A percentile compares a stretch with the other conserved stretches of the same genome.
Conservation (phyloP, 2,113 vertebrate species). For the Thryonomys swinderianus region DNA sequence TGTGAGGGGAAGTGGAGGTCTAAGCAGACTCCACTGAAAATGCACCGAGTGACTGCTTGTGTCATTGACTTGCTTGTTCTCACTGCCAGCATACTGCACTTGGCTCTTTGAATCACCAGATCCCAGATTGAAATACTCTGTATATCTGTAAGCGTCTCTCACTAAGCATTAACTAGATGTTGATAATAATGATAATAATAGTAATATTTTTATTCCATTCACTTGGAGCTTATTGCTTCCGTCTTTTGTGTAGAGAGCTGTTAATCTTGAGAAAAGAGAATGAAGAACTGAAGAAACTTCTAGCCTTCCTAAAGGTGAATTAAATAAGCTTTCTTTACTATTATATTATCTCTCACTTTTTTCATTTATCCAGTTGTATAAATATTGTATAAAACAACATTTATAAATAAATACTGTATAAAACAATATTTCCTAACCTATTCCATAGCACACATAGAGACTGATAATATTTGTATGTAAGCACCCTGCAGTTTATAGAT, state of each 20-base stretch:
- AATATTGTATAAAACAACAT: too few relatives aligned
- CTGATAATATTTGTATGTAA: conserved; percentile 6
- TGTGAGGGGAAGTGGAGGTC: not conserved
- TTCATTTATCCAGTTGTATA: not conserved
- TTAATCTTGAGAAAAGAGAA: conserved; percentile 88
- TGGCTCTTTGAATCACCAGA: conserved; percentile 21
- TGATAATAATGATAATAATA: not conserved
- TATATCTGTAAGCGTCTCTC: conserved; percentile 4
- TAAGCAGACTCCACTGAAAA: conserved; percentile 16
- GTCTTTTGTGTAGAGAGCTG: conserved; percentile 85
- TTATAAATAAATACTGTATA: too few relatives aligned
- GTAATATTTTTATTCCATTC: not conserved
- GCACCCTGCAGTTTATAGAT: not conserved
- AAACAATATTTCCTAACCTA: conserved; percentile 28
- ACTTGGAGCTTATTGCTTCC: conserved; percentile 60
- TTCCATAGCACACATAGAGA: conserved; percentile 37
- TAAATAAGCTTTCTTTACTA: conserved; percentile 41
- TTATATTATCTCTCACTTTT: conserved; percentile 45
- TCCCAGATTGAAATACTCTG: not conserved
- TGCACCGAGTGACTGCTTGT: conserved; percentile 19
- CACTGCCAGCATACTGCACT: not conserved
- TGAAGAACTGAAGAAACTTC: conserved; percentile 89
- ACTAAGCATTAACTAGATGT: conserved; percentile 45
- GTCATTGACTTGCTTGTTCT: conserved; percentile 51
- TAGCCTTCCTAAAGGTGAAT: conserved; percentile 90